Evolutionary conservation across 2,888 invertebrate species (phyloP), one percentile per base, ranked within the genome.

Genomic region (Sphaerophoria rueppellii): DNA sequence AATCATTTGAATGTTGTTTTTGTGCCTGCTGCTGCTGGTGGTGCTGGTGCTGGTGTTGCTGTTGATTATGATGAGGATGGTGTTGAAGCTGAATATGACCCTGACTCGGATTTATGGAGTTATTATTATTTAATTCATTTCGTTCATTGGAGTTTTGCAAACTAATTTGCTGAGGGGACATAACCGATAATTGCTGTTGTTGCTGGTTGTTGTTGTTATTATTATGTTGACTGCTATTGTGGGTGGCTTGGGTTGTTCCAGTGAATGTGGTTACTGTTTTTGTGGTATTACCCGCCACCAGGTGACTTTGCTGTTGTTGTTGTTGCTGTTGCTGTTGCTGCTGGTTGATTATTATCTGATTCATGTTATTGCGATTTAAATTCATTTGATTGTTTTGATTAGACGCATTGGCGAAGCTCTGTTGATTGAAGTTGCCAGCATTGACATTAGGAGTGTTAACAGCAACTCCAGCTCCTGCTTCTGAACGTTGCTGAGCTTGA

Each of bases 331-430:
- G 87, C 70, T 85, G 81, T 55, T 88, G 87, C 74, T 82, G 82
- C 82, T 87, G 75, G 86, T 87, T 82, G 86, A 87, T 88, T 83
- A 88, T 87, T 87, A 87, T 88, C 65, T 87, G 87, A 87, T 88
- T 89, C 82, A 89, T 89, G 86, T 91, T 90, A 88, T 89, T 90
- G 82, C 91, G 90, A 88, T 91, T 91, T 88, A 90, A 89, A 87
- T 89, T 90, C 79, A 91, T 88, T 87, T 89, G 90, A 88, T 89
- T 89, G 87, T 89, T 89, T 82, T 88, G 88, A 87, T 88, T 88
- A 87, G 89, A 46, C 89, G 89, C 87, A 88, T 88, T 88, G 87
- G 87, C 87, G 83, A 88, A 88, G 73, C 58, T 77, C 73, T 81
- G 80, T 71, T 85, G 85, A 85, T 85, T 85, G 85, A 85, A 85